These are phyloP conservation scores for Lepidothrix coronata DNA, from an alignment of 2,113 vertebrate species.

Conservation along the genomic window DNA sequence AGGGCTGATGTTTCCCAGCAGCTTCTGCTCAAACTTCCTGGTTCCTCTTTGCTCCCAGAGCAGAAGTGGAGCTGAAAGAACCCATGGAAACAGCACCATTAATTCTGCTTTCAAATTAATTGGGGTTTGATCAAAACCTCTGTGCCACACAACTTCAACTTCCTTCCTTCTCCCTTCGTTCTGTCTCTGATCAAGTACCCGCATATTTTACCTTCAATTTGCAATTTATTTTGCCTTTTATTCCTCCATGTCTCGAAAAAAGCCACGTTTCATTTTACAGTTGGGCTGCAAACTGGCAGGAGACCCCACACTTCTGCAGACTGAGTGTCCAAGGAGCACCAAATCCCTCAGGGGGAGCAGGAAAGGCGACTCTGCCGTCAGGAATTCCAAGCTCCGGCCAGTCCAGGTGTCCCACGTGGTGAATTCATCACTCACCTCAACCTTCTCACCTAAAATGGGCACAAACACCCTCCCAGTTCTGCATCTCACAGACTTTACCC, in stretches of 20 bases:
- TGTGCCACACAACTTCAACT: not conserved
- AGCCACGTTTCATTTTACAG: not conserved
- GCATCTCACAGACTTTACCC: not conserved
- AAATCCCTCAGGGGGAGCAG: not conserved
- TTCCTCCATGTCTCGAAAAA: not conserved
- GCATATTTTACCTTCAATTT: not conserved
- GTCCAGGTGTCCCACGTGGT: not conserved
- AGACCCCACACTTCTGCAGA: not conserved
- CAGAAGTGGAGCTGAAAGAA: not conserved
- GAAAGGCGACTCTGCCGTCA: not conserved
- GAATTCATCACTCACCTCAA: not conserved
- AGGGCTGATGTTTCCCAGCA: not conserved
- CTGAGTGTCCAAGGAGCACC: not conserved
- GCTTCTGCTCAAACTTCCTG: not conserved
- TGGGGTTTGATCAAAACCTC: not conserved
- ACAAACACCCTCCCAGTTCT: not conserved
- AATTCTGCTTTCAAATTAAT: not conserved
- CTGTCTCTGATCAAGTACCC: not conserved
- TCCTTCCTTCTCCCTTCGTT: not conserved
- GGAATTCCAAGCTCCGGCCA: not conserved
- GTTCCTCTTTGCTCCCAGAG: not conserved
- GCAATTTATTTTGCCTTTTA: not conserved
- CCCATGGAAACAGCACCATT: not conserved
- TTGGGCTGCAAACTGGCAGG: not conserved
- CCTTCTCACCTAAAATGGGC: not conserved